Conservation (phyloP, 2,113 vertebrate species). For the Sinocyclocheilus anshuiensis region DNA sequence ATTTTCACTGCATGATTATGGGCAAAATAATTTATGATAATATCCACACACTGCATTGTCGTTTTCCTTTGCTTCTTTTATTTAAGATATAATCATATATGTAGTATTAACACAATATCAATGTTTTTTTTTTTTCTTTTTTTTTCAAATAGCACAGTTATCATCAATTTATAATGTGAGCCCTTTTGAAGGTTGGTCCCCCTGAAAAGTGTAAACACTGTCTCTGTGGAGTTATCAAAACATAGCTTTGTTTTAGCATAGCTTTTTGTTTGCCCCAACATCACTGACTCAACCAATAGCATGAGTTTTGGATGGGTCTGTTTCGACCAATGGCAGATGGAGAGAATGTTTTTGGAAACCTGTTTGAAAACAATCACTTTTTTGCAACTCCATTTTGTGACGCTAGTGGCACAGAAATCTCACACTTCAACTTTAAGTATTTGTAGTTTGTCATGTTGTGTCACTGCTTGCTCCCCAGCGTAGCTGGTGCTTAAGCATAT, state of each 20-base stretch:
- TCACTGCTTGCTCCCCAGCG: not conserved
- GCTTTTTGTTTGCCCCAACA: not conserved
- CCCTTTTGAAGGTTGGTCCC: too few relatives aligned
- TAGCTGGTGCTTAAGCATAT: constrained; percentile 10
- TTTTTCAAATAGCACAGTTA: not conserved
- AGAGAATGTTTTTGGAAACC: not conserved
- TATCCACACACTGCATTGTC: not conserved
- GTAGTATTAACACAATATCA: not conserved
- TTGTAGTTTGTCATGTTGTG: not conserved
- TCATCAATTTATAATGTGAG: too few relatives aligned
- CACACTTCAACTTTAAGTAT: not conserved
- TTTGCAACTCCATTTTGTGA: not conserved
- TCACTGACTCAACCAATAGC: not conserved
- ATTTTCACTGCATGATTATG: too few relatives aligned
- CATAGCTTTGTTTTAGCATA: not conserved
- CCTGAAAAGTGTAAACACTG: too few relatives aligned
- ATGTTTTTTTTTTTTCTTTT: not conserved
- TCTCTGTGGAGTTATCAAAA: not conserved
- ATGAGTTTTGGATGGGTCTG: not conserved
- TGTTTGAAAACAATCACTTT: not conserved
- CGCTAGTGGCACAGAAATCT: not conserved
- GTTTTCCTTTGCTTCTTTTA: not conserved
- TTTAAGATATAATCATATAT: not conserved
- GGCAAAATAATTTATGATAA: too few relatives aligned
- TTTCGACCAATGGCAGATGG: not conserved